Evolutionary conservation across 2,888 invertebrate species (phyloP), one percentile per base, ranked within the genome.

Genomic region (Drosophila formosana): DNA sequence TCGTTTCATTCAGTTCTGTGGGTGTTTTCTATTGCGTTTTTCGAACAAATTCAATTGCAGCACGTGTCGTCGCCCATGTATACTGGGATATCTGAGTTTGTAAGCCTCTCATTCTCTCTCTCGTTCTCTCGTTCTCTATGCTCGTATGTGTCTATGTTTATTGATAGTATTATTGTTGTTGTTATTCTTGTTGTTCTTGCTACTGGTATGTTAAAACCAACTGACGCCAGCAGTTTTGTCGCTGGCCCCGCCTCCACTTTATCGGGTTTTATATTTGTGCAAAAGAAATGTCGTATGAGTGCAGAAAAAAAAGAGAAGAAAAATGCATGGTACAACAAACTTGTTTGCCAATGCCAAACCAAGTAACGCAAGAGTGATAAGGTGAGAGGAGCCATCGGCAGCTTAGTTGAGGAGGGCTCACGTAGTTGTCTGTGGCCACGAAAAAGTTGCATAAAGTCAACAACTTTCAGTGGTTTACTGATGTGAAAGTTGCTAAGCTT

Each of bases 361-460:
- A 8, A 32, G 50, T 50, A 60, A 41, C 49, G 2, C n/a, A 11
- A 11, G 39, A n/a, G 50, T 13, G 63, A 28, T 61, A 53, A 43
- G 63, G 13, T 18, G 30, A 25, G 37, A 46, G 23, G 34, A 3
- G 28, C 28, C 28, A 5, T 5, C 5, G 28, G 28, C 28, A 28
- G 28, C 28, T 28, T 2, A 9, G 30, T 18, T 25, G 32, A 11
- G 41, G 7, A 1, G 3, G 9, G 3, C 80, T 78, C 87, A 84
- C 83, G 83, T 84, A 84, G 75, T 80, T 83, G 83, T 84, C 83
- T 84, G 80, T 82, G 84, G 85, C 83, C 87, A 87, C 85, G 82
- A 87, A 84, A 86, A 83, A 87, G 87, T 87, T 87, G 83, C 87
- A 87, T 84, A 84, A 87, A 84, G 87, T 84, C 83, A 84, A 84